Evolutionary conservation across 1,140 invertebrate species (phyloP).

Genomic region (Orchesella cincta): DNA sequence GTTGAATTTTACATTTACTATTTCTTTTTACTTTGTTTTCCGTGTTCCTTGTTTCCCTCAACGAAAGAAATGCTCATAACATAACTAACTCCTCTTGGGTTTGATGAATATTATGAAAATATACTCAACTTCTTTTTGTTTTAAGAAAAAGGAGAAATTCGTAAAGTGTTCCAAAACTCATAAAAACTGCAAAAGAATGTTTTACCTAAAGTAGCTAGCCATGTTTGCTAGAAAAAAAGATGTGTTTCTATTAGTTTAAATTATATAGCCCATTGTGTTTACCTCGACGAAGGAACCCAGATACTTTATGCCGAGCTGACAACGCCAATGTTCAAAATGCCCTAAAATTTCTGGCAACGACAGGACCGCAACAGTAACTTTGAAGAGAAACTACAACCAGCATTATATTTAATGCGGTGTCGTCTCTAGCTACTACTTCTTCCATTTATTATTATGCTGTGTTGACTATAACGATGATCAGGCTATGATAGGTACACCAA

Average conservation of each 20-base stretch:
- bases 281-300: background rate
- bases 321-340: too few relatives aligned
- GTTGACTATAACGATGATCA: background rate
- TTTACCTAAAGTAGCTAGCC: background rate
- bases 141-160: slow-evolving; percentile 9
- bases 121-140: background rate
- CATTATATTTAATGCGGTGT: too few relatives aligned
- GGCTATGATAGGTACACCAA: background rate
- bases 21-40: background rate
- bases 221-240: slow-evolving; percentile 1
- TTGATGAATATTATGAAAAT: slow-evolving; percentile 19
- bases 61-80: background rate
- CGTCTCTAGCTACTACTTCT: background rate
- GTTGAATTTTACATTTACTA: slow-evolving; percentile 12
- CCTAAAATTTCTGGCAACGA: too few relatives aligned
- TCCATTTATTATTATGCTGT: too few relatives aligned
- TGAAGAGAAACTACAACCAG: background rate
- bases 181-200: slow-evolving; percentile 8
- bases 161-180: slow-evolving; percentile 27
- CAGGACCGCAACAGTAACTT: too few relatives aligned
- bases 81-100: too few relatives aligned
- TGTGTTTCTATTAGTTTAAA: background rate
- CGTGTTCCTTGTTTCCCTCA: background rate
- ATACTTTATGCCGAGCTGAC: background rate
- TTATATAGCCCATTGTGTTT: slow-evolving; percentile 19